Evolutionary conservation across 2,113 vertebrate species (phyloP).

Genomic region (Perca fluviatilis): DNA sequence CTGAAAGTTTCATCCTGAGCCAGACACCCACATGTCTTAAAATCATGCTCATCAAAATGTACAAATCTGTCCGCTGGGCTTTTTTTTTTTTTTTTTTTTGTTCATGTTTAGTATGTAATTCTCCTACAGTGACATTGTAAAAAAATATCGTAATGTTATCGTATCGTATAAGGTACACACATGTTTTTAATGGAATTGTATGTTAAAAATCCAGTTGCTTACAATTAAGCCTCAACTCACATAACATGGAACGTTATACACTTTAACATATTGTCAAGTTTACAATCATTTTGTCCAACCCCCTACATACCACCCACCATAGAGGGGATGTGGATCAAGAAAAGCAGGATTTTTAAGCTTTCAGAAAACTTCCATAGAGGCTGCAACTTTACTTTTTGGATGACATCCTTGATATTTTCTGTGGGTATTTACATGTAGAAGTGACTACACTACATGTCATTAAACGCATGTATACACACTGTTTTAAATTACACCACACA

Average conservation of each 20-base stretch:
- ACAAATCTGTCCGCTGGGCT: not conserved
- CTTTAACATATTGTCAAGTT: not conserved
- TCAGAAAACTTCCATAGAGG: not conserved
- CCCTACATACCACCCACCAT: not conserved
- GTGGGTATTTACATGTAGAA: not conserved
- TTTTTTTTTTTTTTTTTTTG: too few relatives aligned
- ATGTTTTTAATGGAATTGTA: too few relatives aligned
- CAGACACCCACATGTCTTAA: constrained; percentile 47
- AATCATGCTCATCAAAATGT: constrained; percentile 27
- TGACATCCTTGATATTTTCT: not conserved
- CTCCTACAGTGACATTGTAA: not conserved
- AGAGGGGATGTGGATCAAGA: not conserved
- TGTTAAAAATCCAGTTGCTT: too few relatives aligned
- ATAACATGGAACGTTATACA: not conserved
- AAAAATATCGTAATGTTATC: too few relatives aligned
- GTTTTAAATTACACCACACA: constrained; percentile 7
- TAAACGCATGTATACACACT: not conserved
- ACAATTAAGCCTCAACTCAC: not conserved
- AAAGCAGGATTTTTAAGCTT: not conserved
- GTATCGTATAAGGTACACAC: too few relatives aligned
- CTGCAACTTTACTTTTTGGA: not conserved
- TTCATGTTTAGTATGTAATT: too few relatives aligned
- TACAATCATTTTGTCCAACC: constrained; percentile 15
- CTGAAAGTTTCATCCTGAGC: constrained; percentile 51
- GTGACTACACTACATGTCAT: not conserved